Conservation (phyloP, 2,888 invertebrate species). For the Rhorus exstirpatorius region DNA sequence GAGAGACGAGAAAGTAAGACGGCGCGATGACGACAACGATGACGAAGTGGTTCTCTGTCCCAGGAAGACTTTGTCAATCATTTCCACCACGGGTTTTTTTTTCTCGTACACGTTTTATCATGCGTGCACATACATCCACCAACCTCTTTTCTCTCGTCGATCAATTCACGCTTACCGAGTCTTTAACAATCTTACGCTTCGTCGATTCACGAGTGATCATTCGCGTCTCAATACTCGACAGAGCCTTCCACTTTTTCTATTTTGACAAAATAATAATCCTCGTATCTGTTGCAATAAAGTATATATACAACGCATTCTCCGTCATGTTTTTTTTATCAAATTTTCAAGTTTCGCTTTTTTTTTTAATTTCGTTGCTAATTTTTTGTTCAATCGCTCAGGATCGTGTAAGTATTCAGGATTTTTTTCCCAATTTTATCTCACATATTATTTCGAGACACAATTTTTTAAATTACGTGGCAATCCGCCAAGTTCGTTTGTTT, state of each 20-base stretch:
- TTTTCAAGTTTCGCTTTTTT: no score
- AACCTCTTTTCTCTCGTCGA: background rate
- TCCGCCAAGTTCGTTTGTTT: no score
- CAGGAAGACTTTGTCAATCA: slow-evolving; percentile 57
- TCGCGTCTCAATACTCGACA: background rate
- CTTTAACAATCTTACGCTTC: slow-evolving; percentile 1
- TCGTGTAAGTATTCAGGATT: no score
- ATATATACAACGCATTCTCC: no score
- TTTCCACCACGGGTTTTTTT: slow-evolving; percentile 71
- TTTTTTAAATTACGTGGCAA: no score
- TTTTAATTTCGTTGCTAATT: no score
- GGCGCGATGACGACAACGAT: slow-evolving; percentile 63
- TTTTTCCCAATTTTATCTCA: no score
- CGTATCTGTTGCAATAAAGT: no score
- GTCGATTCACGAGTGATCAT: background rate
- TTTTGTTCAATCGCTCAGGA: no score
- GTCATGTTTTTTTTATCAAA: no score
- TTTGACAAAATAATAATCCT: slow-evolving; percentile 29
- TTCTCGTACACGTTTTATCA: slow-evolving; percentile 9
- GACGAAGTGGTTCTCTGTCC: slow-evolving; percentile 76
- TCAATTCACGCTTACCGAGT: background rate
- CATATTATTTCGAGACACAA: no score
- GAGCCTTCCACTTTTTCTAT: slow-evolving; percentile 4
- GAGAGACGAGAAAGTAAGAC: slow-evolving; percentile 25
- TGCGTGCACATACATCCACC: background rate